Base-by-base conservation (phyloP, 2,113 vertebrate genomes). In the Ictalurus punctatus region DNA sequence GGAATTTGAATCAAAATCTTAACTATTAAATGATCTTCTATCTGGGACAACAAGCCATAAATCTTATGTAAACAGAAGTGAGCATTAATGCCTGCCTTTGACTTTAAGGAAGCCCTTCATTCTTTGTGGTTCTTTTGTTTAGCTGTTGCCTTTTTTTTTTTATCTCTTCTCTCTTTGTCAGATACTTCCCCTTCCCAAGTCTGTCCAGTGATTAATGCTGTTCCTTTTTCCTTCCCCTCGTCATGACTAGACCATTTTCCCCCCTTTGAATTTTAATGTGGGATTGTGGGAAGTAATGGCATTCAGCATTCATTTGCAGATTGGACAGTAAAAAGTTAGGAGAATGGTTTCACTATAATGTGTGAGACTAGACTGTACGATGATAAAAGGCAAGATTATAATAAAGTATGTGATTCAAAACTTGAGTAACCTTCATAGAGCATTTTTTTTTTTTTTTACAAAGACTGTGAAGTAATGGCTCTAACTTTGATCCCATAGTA, bases 91-190 rank as follows among this genome's bases (percentile, higher is more conserved):
- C 25, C 27, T 52, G 59, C 59, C 71, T 30, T 82, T 44, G 54
- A 63, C 58, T 56, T 78, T 25, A 79, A 37, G 25, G 87, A 52
- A 17, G 58, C 44, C 6, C 13, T 79, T 48, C 0, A 3, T 34
- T 63, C 34, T 71, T 30, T 84, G 40, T 78, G 30, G 21, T 40
- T 79, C 71, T 79, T 86, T 87, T 87, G 67, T 85, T n/a, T 87
- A 69, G 37, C 63, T 61, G 27, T 52, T 79, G 27, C 58, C 78
- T 14, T 78, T 69, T 89, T 83, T 14, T 78, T 69, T 89, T 83
- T 54, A 65, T 65, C 76, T 76, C 86, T 88, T 91, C 86, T 88
- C 52, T 76, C 81, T 87, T 67, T 84, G 79, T 81, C 65, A 86
- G 63, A 85, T 40, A 73, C 65, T 40, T 56, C n/a, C 37, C 81